Evolutionary conservation across 2,797 vertebrate genomes (phyloP).

Genomic region (Gephyroberyx darwinii): DNA sequence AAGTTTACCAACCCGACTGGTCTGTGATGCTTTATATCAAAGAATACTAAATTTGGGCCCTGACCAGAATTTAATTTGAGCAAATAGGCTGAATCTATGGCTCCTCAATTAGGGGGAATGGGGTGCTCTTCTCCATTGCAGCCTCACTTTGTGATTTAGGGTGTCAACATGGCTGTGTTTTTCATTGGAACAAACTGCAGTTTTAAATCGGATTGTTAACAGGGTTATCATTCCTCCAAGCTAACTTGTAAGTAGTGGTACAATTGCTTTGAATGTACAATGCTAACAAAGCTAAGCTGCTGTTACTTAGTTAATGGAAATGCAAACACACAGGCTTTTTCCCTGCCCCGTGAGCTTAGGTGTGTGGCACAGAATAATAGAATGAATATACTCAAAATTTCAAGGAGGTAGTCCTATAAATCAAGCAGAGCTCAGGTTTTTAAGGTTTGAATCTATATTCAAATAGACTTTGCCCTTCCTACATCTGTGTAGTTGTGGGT

Average conservation of each 20-base stretch:
- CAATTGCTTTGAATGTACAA: too few relatives aligned
- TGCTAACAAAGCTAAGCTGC: too few relatives aligned
- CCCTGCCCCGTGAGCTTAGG: not conserved
- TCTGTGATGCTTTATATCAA: not conserved
- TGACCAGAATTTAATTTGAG: not conserved
- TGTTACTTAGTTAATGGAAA: not conserved
- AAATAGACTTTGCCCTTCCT: not conserved
- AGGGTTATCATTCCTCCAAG: too few relatives aligned
- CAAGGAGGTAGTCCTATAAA: not conserved
- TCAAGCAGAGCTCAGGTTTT: constrained; percentile 6
- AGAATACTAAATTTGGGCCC: not conserved
- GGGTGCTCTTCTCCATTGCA: not conserved
- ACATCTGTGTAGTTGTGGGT: not conserved
- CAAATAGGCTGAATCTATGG: not conserved
- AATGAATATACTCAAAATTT: not conserved
- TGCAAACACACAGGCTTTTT: too few relatives aligned
- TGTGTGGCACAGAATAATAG: too few relatives aligned
- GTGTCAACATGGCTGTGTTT: too few relatives aligned
- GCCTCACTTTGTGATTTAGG: too few relatives aligned
- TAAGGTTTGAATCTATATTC: constrained; percentile 6
- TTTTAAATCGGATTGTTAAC: too few relatives aligned
- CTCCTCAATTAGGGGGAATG: not conserved
- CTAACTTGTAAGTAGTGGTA: too few relatives aligned
- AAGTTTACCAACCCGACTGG: not conserved
- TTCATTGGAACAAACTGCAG: too few relatives aligned